Base-by-base conservation (phyloP, 2,797 vertebrate species). In the Myiothlypis coronata region DNA sequence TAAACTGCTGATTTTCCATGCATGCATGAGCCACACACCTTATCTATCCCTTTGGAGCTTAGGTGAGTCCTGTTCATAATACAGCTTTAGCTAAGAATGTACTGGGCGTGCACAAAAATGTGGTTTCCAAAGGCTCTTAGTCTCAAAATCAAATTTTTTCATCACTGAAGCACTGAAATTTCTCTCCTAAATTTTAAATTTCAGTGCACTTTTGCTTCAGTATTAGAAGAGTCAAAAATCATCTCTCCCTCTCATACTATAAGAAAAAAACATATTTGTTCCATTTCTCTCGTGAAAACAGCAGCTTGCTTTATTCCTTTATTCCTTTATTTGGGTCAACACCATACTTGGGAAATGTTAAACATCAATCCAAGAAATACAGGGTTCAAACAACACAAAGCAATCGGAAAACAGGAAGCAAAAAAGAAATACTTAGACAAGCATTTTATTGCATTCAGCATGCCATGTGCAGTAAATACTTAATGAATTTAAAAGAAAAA, bases 1-100 rank as follows among this genome's bases (percentile, higher is more conserved):
- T 78, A 81, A 95, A 83, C 19, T 81, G 61, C n/a, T 83, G 65
- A 89, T 94, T 76, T 94, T 91, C 49, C 57, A 94, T 64, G 82
- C 89, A 88, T 91, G 85, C 53, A 57, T 69, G 57, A 91, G 43
- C 72, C 83, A 60, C 72, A 83, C 34, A 93, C 82, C 64, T 91
- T 77, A 64, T 81, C 32, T 57, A 68, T 80, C 46, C 41, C 39
- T 89, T 87, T 83, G 68, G 75, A 94, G 34, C 46, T 87, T 47
- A 81, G 69, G 61, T 93, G 79, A 83, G 75, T 57, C 21, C 49
- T 83, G 53, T 10, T 83, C 18, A 75, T 86, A 57, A 41, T 7
- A 88, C 5, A 83, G 41, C 24, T 83, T 93, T 78, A 55, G 30
- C 57, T 92, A 53, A 86, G 89, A 94, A 89, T 43, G 16, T 64